Conservation (phyloP, 2,113 vertebrate species). For the Epinephelus cyanopodus region DNA sequence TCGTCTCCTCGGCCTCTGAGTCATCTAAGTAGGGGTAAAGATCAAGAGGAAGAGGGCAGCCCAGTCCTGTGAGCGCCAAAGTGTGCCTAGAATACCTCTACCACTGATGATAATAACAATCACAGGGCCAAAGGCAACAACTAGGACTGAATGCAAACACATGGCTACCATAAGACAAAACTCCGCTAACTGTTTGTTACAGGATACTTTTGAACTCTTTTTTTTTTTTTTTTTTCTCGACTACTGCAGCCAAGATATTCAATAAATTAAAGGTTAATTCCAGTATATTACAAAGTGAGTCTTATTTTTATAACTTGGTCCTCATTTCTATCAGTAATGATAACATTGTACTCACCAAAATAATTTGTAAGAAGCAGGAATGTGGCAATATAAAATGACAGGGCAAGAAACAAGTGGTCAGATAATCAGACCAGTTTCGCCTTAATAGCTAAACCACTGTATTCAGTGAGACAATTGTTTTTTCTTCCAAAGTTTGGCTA, state of each 20-base stretch:
- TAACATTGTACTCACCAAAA: background rate
- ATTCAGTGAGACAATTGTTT: background rate
- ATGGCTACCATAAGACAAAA: conserved; percentile 33
- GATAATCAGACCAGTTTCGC: background rate
- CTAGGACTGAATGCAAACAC: conserved; percentile 44
- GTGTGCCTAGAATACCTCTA: conserved; percentile 60
- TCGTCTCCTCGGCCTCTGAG: conserved; percentile 56
- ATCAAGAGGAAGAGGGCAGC: conserved; percentile 53
- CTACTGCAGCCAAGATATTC: conserved; percentile 15
- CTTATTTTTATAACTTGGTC: background rate
- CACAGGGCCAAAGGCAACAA: conserved; percentile 62
- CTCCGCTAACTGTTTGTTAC: conserved; percentile 22
- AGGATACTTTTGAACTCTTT: background rate
- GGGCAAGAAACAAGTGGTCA: background rate
- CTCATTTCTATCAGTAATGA: background rate
- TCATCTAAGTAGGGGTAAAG: conserved; percentile 66
- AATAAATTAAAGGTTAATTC: conserved; percentile 22
- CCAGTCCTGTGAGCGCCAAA: conserved; percentile 32
- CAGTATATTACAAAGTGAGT: background rate
- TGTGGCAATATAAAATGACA: background rate
- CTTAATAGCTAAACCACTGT: background rate
- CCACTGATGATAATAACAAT: conserved; percentile 66
- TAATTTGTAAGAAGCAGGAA: background rate
- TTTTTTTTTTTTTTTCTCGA: conserved; percentile 32
- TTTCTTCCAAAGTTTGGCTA: background rate